phyloP scores from a whole-genome alignment of 2,797 vertebrate species.

The Philypnodon macrostomus region DNA sequence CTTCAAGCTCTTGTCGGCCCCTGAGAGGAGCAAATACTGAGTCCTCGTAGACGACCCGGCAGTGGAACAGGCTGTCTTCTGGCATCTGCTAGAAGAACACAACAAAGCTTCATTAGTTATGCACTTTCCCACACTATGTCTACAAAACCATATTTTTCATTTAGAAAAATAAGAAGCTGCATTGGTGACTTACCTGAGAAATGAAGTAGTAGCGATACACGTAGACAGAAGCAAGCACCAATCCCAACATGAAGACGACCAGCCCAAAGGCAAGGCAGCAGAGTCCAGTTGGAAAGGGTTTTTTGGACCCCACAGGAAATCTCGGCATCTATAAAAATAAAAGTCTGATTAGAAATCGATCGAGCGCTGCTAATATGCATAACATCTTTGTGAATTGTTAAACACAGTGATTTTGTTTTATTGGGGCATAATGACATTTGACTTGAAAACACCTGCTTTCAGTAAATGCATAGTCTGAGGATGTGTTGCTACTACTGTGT shows the following conservation, averaged over 20 bases:
- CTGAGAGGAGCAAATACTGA: slow-evolving; percentile 80
- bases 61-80: slow-evolving; percentile 89
- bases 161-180: no score
- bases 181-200: slow-evolving; percentile 77
- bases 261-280: slow-evolving; percentile 87
- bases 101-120: slow-evolving; percentile 35
- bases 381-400: neutral
- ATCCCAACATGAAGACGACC: slow-evolving; percentile 83
- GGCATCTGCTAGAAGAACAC: slow-evolving; percentile 73
- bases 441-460: no score
- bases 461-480: neutral
- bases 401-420: no score
- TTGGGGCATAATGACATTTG: no score
- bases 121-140: neutral
- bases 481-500: slow-evolving; percentile 4
- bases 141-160: neutral
- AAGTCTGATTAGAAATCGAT: slow-evolving; percentile 21
- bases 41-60: slow-evolving; percentile 87
- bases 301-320: slow-evolving; percentile 69
- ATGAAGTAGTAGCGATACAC: slow-evolving; percentile 88
- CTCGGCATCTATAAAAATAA: slow-evolving; percentile 76
- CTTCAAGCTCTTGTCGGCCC: slow-evolving; percentile 85
- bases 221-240: slow-evolving; percentile 86
- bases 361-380: neutral
- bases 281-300: slow-evolving; percentile 76